These are phyloP conservation scores for Orussus abietinus DNA, from an alignment of 1,140 invertebrate genomes.

Conservation along the genomic window DNA sequence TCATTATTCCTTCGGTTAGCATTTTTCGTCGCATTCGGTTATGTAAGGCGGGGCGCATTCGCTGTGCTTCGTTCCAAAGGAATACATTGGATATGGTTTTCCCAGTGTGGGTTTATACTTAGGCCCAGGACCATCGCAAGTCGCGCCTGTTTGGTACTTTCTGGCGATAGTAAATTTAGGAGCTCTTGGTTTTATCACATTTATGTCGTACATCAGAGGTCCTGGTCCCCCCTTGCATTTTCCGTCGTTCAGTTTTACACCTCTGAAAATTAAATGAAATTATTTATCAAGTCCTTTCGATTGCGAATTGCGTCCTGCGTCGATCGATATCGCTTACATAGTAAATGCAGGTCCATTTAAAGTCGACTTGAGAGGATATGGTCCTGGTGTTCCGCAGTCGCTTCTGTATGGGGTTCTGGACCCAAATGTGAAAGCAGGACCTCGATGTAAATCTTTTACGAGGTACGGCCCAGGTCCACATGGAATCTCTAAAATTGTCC, in stretches of 20 bases:
- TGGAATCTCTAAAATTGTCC: slow-evolving; percentile 1
- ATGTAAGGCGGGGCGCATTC: slow-evolving; percentile 23
- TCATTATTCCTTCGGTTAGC: too few species aligned
- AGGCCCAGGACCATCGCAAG: slow-evolving; percentile 25
- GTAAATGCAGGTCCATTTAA: slow-evolving; percentile 24
- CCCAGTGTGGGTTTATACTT: slow-evolving; percentile 13
- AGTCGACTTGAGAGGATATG: slow-evolving; percentile 22
- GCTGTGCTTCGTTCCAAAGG: slow-evolving; percentile 26
- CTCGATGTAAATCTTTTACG: slow-evolving; percentile 16
- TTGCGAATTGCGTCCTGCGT: neutral
- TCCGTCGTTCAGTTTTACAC: neutral
- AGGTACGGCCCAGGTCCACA: slow-evolving; percentile 28
- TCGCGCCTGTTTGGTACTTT: too few species aligned
- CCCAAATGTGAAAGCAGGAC: slow-evolving; percentile 28
- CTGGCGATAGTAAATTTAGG: slow-evolving; percentile 6
- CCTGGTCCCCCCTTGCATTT: slow-evolving; percentile 11
- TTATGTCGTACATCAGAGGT: slow-evolving; percentile 9
- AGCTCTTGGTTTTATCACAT: slow-evolving; percentile 3
- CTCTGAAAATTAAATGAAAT: slow-evolving; percentile 15
- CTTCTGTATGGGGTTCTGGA: slow-evolving; percentile 20
- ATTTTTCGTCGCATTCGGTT: slow-evolving; percentile 28
- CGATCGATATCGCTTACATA: slow-evolving; percentile 27
- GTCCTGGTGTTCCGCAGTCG: slow-evolving; percentile 23
- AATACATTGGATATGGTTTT: slow-evolving; percentile 15
- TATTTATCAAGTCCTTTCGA: neutral